These are phyloP conservation scores for Dysidea cf. avara DNA, from an alignment of 37 sponge, comb jelly and placozoan genomes.

Conservation along the genomic window DNA sequence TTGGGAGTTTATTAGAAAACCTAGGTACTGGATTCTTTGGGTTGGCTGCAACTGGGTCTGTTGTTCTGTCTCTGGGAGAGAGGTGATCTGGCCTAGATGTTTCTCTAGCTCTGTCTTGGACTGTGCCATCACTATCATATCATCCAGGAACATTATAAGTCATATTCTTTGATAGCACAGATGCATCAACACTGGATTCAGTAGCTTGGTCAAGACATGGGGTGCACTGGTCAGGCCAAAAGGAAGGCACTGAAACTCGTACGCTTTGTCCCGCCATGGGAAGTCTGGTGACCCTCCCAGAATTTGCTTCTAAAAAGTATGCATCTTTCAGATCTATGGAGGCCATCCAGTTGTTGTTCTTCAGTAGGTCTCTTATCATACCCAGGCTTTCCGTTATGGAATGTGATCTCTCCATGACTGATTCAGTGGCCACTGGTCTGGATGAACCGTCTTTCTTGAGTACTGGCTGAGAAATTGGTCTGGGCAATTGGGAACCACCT, in stretches of 20 bases:
- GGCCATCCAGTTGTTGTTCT: no score
- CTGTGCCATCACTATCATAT: conserved; percentile 44
- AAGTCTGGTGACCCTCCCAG: no score
- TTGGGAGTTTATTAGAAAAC: conserved; percentile 15
- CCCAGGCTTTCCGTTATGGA: no score
- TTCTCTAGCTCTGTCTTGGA: no score
- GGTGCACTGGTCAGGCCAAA: conserved; percentile 15
- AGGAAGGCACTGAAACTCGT: no score
- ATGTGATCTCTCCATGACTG: no score
- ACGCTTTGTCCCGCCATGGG: no score
- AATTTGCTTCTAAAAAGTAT: no score
- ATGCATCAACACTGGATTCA: conserved; percentile 39
- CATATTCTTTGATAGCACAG: conserved; percentile 24
- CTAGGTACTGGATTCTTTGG: conserved; percentile 26
- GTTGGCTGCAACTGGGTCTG: conserved; percentile 14
- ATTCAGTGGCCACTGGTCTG: no score
- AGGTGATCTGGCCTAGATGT: background rate
- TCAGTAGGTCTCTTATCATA: no score
- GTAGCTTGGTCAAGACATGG: conserved; percentile 12
- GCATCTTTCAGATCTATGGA: no score
- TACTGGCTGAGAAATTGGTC: conserved; percentile 3
- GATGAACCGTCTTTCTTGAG: background rate
- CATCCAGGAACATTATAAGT: conserved; percentile 37
- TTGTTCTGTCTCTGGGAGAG: conserved; percentile 9
- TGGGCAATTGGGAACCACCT: no score